Conservation (phyloP, 2,888 invertebrate genomes). For the Aplocera efformata region DNA sequence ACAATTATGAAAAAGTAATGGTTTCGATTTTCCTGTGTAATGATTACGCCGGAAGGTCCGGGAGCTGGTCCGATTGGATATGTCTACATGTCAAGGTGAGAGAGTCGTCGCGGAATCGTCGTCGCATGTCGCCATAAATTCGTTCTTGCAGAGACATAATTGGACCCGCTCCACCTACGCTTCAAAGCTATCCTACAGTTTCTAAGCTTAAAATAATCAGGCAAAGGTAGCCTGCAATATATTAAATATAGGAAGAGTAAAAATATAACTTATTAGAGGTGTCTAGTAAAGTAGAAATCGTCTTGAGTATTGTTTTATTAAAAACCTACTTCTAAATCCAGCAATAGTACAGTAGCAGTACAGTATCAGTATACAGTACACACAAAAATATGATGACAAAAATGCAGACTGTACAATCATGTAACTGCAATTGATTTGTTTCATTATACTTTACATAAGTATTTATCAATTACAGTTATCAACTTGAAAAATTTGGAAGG, state of each 20-base stretch:
- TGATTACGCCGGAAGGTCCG: slow-evolving; percentile 33
- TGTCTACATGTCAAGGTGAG: slow-evolving; percentile 48
- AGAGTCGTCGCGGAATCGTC: slow-evolving; percentile 29
- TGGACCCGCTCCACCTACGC: slow-evolving; percentile 65
- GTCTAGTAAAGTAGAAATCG: neutral
- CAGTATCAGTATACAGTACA: too few relatives aligned
- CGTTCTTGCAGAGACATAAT: slow-evolving; percentile 62
- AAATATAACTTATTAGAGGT: slow-evolving; percentile 6
- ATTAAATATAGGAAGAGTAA: neutral
- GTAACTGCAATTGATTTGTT: too few relatives aligned
- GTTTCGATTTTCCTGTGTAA: slow-evolving; percentile 4
- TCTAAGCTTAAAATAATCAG: slow-evolving; percentile 21
- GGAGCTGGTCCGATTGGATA: slow-evolving; percentile 39
- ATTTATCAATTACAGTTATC: too few relatives aligned
- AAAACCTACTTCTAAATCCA: too few relatives aligned
- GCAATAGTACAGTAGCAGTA: too few relatives aligned
- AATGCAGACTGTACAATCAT: too few relatives aligned
- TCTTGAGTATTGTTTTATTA: too few relatives aligned
- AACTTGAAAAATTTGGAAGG: too few relatives aligned
- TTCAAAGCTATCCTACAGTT: slow-evolving; percentile 15
- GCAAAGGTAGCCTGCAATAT: slow-evolving; percentile 4
- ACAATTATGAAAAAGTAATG: slow-evolving; percentile 5
- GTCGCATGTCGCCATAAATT: slow-evolving; percentile 57
- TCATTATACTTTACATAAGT: too few relatives aligned
- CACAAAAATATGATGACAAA: too few relatives aligned